Evolutionary conservation across 1,140 invertebrate species (phyloP).

Genomic region (Drosophila pallidifrons): DNA sequence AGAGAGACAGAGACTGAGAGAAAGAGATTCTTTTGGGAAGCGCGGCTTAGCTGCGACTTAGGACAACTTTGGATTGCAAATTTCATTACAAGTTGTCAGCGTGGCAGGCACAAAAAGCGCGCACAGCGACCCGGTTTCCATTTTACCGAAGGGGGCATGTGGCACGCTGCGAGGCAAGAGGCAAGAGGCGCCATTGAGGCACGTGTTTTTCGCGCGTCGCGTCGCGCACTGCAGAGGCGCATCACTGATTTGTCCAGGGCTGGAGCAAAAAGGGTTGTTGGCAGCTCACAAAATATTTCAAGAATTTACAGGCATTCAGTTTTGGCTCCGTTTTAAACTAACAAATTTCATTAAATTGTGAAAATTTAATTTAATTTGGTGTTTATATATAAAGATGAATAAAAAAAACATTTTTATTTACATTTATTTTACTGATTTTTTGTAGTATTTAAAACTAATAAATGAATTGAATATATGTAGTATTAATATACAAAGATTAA

Average conservation of each 20-base stretch:
- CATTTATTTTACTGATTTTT: too few species aligned
- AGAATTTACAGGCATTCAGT: not conserved
- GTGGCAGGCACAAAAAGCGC: not conserved
- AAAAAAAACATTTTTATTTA: too few species aligned
- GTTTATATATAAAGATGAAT: too few species aligned
- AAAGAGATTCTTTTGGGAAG: constrained; percentile 24
- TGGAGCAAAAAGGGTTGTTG: constrained; percentile 6
- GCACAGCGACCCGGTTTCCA: constrained; percentile 9
- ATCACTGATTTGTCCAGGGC: constrained; percentile 16
- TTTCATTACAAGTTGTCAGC: constrained; percentile 55
- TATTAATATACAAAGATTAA: too few species aligned
- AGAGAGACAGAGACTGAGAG: too few species aligned
- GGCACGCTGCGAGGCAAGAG: not conserved
- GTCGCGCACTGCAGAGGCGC: constrained; percentile 11
- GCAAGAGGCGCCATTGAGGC: constrained; percentile 3
- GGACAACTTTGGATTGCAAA: constrained; percentile 54
- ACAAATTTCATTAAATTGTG: not conserved
- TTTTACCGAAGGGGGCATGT: not conserved
- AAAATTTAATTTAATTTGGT: too few species aligned
- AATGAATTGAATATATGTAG: too few species aligned
- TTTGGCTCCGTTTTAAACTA: not conserved
- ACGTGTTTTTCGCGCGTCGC: constrained; percentile 45
- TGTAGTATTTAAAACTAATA: too few species aligned
- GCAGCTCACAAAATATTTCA: not conserved
- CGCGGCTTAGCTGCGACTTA: constrained; percentile 50